Percentiles rank a stretch among this genome's conserved stretches.
Conservation (phyloP, 2,113 vertebrate genomes). For the Oreochromis niloticus region DNA sequence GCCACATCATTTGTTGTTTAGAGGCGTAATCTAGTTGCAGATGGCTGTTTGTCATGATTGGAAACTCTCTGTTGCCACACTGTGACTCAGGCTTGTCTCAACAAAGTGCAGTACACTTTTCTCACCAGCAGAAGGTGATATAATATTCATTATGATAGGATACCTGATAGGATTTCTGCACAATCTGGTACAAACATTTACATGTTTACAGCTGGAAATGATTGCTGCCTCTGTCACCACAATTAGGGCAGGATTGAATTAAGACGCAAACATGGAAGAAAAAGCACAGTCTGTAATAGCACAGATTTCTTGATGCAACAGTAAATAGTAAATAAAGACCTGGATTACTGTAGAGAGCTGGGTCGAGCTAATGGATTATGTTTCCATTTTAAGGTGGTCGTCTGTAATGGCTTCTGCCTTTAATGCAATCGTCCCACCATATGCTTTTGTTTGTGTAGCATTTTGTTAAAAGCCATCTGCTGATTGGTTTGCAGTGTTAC, state of each 20-base stretch:
- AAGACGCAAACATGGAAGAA: background rate
- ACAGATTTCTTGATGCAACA: background rate
- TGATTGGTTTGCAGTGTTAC: background rate
- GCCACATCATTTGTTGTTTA: conserved; percentile 1
- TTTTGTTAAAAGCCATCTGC: conserved; percentile 51
- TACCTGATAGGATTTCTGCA: background rate
- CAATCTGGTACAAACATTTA: background rate
- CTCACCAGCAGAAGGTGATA: conserved; percentile 44
- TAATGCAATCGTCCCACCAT: conserved; percentile 12
- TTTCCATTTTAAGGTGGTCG: background rate
- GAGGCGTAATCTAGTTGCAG: conserved; percentile 4
- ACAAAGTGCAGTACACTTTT: conserved; percentile 5
- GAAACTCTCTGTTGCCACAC: background rate
- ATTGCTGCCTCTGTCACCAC: background rate
- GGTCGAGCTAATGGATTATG: conserved; percentile 17
- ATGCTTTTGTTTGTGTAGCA: conserved; percentile 15
- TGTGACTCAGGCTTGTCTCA: background rate
- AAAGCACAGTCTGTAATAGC: background rate
- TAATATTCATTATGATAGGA: background rate
- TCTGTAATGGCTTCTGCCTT: conserved; percentile 27
- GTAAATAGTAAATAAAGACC: background rate
- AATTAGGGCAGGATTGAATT: background rate
- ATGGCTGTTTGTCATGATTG: conserved; percentile 8
- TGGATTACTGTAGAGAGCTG: background rate
- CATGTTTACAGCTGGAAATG: background rate